Conservation (phyloP, 2,113 vertebrate species). For the Daubentonia madagascariensis region DNA sequence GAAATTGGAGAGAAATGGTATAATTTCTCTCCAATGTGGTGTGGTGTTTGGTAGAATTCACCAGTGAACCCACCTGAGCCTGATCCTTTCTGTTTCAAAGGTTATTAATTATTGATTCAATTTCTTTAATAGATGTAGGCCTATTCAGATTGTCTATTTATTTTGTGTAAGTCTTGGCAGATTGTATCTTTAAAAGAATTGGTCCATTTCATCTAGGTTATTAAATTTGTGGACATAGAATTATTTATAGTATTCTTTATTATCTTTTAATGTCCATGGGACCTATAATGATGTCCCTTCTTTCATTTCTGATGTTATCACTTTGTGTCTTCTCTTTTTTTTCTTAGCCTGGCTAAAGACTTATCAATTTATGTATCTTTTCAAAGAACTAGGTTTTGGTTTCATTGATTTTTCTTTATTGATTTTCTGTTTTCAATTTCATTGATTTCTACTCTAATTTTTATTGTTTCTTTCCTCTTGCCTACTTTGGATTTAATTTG, state of each 20-base stretch:
- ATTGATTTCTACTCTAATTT: background rate
- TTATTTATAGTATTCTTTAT: background rate
- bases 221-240: background rate
- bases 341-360: background rate
- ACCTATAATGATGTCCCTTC: background rate
- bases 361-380: background rate
- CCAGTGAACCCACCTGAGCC: background rate
- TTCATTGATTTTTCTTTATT: background rate
- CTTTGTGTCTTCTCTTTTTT: background rate
- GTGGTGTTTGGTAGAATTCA: background rate
- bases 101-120: background rate
- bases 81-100: background rate
- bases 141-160: background rate
- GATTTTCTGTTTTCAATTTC: background rate
- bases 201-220: background rate
- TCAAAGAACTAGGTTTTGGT: background rate
- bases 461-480: background rate
- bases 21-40: background rate
- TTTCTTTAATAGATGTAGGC: background rate
- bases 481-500: background rate
- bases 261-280: background rate
- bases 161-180: background rate
- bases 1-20: background rate
- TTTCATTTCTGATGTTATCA: background rate
- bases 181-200: background rate